Base-by-base conservation (phyloP, 2,888 invertebrate genomes). In the Neoaliturus tenellus region DNA sequence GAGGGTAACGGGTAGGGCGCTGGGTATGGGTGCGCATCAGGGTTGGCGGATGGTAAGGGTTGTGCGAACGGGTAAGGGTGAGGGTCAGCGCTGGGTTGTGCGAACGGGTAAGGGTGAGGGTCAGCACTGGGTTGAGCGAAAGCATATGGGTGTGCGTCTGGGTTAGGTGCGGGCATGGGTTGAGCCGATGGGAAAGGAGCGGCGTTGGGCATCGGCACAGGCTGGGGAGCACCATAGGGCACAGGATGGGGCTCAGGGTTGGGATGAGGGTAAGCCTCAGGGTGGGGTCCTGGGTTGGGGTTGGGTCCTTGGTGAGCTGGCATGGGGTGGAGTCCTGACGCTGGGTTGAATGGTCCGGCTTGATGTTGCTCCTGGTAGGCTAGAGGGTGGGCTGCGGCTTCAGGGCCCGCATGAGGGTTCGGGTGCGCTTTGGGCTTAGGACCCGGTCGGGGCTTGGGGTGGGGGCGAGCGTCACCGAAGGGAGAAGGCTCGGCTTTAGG, bases 101-200 rank as follows among this genome's bases (percentile, higher is more conserved):
- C n/a, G n/a, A n/a, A n/a, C n/a, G n/a, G n/a, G 14, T 20, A 39
- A 35, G 69, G 69, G 33, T 33, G 12, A 39, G 39, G 71, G 20
- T 39, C 20, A 23, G 71, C 71, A 1, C 28, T 28, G 17, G 73
- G 44, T n/a, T n/a, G n/a, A n/a, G n/a, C n/a, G n/a, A n/a, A n/a
- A n/a, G n/a, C n/a, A 35, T 75, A 33, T 1, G 71, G 71, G 20
- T 71, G 71, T 20, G 71, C 71, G 20, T 39, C 41, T 20, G 71
- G 71, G 20, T 71, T 20, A 12, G 73, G 8, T 0, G 17, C 25
- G 1, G 69, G 69, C 35, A 69, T 33, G 39, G 69, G 69, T 14
- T 39, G 39, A 23, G 69, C 69, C 8, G 33, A 35, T 2, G 73
- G 73, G 17, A 20, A 33, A 23, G 44, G 35, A n/a, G n/a, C 73